Base-by-base conservation (phyloP, 2,888 invertebrate species). In the Heliothis peltigera region DNA sequence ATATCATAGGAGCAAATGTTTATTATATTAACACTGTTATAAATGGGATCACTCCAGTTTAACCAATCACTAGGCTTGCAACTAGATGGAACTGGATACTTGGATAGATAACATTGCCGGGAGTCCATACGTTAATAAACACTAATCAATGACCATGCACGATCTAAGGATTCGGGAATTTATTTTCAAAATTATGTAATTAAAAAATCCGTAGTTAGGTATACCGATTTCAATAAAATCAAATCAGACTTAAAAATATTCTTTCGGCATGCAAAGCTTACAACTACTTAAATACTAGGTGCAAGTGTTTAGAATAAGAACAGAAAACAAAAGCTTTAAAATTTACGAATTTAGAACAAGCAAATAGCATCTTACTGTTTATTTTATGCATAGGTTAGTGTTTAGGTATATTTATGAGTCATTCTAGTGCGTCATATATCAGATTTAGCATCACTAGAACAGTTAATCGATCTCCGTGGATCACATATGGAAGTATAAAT, bases 341-440 rank as follows among this genome's bases (percentile, higher is more conserved):
- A 69, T 69, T 66, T 82, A 77, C 64, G 53, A 69, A 83, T 81
- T 75, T 81, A 61, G 84, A 80, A 77, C 81, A 79, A 65, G 70
- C 78, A 63, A 69, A 49, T 5, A 70, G 69, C 78, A 80, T 63
- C 28, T 53, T 82, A 83, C 84, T 85, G 84, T 90, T 88, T 86
- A 84, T 85, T 81, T 68, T 84, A 86, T 81, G 84, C 72, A 79
- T 76, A 79, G 70, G 84, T 88, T 84, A 86, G 83, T 77, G 69
- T 70, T 79, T 76, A 71, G 53, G 67, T 78, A 75, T 77, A 73
- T 70, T 42, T 80, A 86, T 92, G 93, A 93, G 85, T 92, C 93
- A 93, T 85, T 79, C 78, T 74, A 32, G 77, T 90, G 84, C 88
- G 90, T 92, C 92, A 90, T 85, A 79, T 77, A 81, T 70, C 83